Percentiles rank a stretch among this genome's conserved stretches.
Conservation (phyloP, 2,113 vertebrate species). For the Panthera uncia region DNA sequence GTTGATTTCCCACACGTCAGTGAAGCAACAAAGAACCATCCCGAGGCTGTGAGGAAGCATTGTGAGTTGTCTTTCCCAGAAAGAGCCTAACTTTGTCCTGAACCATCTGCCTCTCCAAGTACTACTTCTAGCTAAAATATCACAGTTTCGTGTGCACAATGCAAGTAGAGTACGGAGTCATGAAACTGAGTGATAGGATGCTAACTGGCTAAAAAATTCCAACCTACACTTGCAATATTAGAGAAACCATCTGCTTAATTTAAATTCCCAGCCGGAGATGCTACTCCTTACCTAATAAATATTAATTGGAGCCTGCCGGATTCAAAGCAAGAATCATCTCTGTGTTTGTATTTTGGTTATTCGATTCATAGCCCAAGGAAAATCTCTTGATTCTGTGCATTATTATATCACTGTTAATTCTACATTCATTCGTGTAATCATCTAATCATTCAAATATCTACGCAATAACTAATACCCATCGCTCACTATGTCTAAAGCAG, state of each 20-base stretch:
- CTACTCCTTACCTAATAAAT: conserved; percentile 65
- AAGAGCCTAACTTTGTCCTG: background rate
- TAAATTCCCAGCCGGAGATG: conserved; percentile 62
- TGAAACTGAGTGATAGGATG: background rate
- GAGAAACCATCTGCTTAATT: conserved; percentile 67
- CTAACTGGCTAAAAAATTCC: conserved; percentile 29
- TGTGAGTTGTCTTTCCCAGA: background rate
- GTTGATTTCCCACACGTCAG: background rate
- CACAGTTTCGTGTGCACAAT: background rate
- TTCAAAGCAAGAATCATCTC: conserved; percentile 61
- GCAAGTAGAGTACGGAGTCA: background rate
- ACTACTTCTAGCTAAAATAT: background rate
- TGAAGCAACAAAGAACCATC: background rate
- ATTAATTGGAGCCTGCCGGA: conserved; percentile 62
- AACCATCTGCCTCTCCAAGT: background rate
- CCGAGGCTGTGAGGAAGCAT: background rate
- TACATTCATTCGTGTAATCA: conserved; percentile 7
- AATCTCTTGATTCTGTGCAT: conserved; percentile 6
- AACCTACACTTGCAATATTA: conserved; percentile 41
- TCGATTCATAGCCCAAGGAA: conserved; percentile 64
- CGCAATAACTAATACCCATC: background rate
- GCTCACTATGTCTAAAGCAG: background rate
- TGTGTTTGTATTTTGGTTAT: conserved; percentile 48
- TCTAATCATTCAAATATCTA: conserved; percentile 34
- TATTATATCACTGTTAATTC: conserved; percentile 45